These are phyloP conservation scores for Fringilla coelebs DNA, from an alignment of 2,797 vertebrate species.

Conservation along the genomic window DNA sequence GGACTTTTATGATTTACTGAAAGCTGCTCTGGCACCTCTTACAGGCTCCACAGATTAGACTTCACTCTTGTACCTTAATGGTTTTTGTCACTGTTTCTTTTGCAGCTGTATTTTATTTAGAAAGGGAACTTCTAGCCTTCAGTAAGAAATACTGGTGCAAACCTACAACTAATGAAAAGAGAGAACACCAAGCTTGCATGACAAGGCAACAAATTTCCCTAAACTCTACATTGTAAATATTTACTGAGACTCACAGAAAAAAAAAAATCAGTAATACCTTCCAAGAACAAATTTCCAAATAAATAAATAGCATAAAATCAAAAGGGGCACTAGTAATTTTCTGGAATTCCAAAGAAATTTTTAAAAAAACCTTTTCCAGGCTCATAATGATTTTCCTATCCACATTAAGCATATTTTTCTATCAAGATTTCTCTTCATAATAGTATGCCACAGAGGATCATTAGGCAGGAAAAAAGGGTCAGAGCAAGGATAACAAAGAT, in stretches of 20 bases:
- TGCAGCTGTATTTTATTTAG: background rate
- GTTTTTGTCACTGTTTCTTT: background rate
- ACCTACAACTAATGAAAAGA: background rate
- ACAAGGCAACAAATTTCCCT: background rate
- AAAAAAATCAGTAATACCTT: background rate
- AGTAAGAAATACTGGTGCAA: background rate
- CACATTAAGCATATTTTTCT: slow-evolving; percentile 49
- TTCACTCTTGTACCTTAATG: background rate
- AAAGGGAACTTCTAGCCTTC: background rate
- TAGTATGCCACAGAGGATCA: slow-evolving; percentile 6
- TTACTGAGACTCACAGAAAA: background rate
- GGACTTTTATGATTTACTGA: background rate
- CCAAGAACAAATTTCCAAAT: slow-evolving; percentile 33
- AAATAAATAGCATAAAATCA: slow-evolving; percentile 31
- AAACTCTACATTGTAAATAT: background rate
- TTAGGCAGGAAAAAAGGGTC: slow-evolving; percentile 53
- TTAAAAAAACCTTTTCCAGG: slow-evolving; percentile 7
- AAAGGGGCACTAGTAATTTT: slow-evolving; percentile 14
- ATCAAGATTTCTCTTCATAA: slow-evolving; percentile 44
- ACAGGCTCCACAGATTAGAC: background rate
- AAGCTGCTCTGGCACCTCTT: background rate
- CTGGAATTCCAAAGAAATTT: slow-evolving; percentile 44
- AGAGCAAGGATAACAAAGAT: slow-evolving; percentile 44
- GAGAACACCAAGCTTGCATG: background rate
- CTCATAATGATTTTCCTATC: slow-evolving; percentile 52